phyloP scores from a whole-genome alignment of 2,888 invertebrate species.

The Phragmatobia fuliginosa region DNA sequence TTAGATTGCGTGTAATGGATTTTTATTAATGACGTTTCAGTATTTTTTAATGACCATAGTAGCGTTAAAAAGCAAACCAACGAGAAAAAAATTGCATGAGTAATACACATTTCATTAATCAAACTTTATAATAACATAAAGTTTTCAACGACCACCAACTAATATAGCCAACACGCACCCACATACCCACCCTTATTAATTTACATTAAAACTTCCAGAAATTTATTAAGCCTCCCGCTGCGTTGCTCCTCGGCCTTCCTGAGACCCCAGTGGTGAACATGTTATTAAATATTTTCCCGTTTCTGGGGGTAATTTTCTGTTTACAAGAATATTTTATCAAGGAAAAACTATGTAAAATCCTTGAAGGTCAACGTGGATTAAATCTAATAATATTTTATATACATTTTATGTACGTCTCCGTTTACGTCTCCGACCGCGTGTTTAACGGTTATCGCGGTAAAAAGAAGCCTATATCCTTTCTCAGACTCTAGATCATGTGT shows the following conservation, averaged over 20 bases:
- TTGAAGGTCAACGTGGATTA: too few species aligned
- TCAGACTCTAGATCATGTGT: too few species aligned
- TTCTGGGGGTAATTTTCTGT: not conserved
- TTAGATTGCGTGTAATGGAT: not conserved
- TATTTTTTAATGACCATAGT: not conserved
- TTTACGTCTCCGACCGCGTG: too few species aligned
- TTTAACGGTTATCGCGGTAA: too few species aligned
- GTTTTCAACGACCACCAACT: conserved; percentile 24
- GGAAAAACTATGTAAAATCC: not conserved
- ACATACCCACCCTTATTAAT: conserved; percentile 32
- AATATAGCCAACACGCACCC: conserved; percentile 28
- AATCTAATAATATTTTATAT: too few species aligned
- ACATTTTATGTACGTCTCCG: too few species aligned
- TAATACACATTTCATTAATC: not conserved
- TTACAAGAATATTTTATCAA: not conserved
- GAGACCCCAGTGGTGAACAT: conserved; percentile 2
- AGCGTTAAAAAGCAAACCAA: not conserved
- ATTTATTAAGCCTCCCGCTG: conserved; percentile 10
- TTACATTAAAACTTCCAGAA: conserved; percentile 35
- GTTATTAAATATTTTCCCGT: not conserved
- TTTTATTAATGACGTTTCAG: not conserved
- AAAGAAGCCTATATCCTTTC: too few species aligned
- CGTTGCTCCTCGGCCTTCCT: not conserved
- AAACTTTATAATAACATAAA: conserved; percentile 7
- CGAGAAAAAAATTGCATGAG: not conserved